A percentile compares a stretch with the other conserved stretches of the same genome.
Conservation (phyloP, 2,113 vertebrate species). For the Acanthisitta chloris region DNA sequence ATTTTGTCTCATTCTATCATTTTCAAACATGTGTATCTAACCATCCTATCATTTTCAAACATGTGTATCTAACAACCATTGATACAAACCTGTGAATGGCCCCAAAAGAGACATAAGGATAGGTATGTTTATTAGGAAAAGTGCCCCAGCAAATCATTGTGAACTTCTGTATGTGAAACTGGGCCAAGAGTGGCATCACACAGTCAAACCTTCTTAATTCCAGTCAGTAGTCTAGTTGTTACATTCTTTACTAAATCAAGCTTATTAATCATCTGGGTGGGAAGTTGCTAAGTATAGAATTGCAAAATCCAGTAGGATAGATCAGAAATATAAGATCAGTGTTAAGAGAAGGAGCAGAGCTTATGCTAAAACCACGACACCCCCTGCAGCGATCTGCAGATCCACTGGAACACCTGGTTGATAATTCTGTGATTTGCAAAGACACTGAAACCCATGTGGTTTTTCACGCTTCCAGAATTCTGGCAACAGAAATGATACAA, state of each 20-base stretch:
- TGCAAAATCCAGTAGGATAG: background rate
- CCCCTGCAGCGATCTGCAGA: background rate
- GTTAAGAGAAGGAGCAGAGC: background rate
- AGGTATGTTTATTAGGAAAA: background rate
- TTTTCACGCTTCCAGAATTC: background rate
- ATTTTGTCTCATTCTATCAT: background rate
- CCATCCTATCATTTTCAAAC: background rate
- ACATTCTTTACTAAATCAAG: background rate
- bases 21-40: background rate
- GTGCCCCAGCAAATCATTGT: background rate
- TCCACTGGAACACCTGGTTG: background rate
- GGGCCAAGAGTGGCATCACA: background rate
- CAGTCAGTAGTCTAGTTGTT: background rate
- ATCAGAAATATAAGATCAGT: background rate
- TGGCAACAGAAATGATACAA: background rate
- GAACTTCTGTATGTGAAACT: background rate
- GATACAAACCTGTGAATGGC: background rate
- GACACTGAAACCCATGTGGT: background rate
- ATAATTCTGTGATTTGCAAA: background rate
- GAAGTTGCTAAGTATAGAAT: constrained; percentile 1
- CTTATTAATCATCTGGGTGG: background rate
- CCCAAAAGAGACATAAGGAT: background rate
- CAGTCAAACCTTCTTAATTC: background rate
- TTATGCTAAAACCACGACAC: background rate
- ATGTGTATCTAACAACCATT: background rate